These are phyloP conservation scores for Ochropleura leucogaster DNA, from an alignment of 2,888 invertebrate genomes.

Conservation along the genomic window DNA sequence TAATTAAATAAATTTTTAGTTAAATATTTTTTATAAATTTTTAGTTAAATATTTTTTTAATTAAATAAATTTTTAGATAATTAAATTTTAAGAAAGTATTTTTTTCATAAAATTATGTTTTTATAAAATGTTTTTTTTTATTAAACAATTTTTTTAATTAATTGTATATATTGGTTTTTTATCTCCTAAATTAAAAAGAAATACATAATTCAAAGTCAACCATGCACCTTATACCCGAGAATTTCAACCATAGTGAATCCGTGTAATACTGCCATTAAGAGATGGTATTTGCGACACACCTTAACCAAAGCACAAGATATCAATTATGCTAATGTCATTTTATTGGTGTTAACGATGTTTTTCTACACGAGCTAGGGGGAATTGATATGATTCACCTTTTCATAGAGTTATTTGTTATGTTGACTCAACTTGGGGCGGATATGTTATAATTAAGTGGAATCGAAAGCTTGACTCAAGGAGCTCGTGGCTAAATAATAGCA, in stretches of 20 bases:
- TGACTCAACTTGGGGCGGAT: conserved; percentile 39
- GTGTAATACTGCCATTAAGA: not conserved
- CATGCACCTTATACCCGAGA: not conserved
- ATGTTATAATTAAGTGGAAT: conserved; percentile 16
- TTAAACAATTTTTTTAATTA: too few relatives aligned
- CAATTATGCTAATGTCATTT: conserved; percentile 35
- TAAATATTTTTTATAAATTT: too few relatives aligned
- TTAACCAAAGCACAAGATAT: conserved; percentile 11
- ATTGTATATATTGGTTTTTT: too few relatives aligned
- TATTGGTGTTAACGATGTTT: conserved; percentile 35
- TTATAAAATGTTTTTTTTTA: too few relatives aligned
- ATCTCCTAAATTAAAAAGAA: not conserved
- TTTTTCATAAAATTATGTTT: too few relatives aligned
- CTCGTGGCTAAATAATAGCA: too few relatives aligned
- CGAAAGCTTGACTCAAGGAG: too few relatives aligned
- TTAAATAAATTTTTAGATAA: too few relatives aligned
- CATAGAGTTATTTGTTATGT: conserved; percentile 14
- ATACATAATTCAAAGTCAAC: not conserved
- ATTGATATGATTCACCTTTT: conserved; percentile 50
- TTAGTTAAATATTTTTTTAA: too few relatives aligned
- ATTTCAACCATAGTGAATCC: not conserved
- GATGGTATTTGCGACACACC: conserved; percentile 12
- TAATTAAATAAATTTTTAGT: too few relatives aligned
- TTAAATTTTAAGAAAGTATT: too few relatives aligned
- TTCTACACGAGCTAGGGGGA: conserved; percentile 27